Evolutionary conservation across 2,797 vertebrate genomes (phyloP), one percentile per base, ranked within the genome.

Genomic region (Gymnoscopelus microlampas): DNA sequence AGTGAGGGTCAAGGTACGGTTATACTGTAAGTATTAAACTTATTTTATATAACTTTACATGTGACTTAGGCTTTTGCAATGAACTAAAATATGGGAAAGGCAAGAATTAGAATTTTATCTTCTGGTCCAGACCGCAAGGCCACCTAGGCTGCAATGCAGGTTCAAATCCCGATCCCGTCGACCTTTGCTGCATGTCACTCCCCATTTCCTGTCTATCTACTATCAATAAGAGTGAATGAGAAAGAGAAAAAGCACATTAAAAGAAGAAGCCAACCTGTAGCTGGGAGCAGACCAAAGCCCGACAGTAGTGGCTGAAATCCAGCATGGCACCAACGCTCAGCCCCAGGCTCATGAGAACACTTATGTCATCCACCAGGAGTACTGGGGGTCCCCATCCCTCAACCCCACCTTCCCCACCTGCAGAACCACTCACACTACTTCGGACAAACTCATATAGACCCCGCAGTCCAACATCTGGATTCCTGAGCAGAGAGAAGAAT

Each of bases 271-370:
- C 19, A 7, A 94, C 98, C 97, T 97, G 86, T 3, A 95, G 79
- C 81, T 92, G 86, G 8, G 81, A 88, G 92, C 96, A 97, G 78
- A 98, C 81, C 0, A 68, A 19, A 1, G 90, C 93, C 23, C 92
- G 85, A 91, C 97, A 99, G 90, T 97, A 98, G 78, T 98, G 97
- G 69, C 96, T 84, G 82, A 98, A 97, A 89, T 98, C 96, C 85
- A 97, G 80, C 76, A 95, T 81, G 0, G 94, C 91, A 49, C 90
- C 87, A 0, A 87, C 84, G 0, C 84, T 64, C 49, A 94, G 70
- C 0, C 96, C 97, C 73, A 99, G 92, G 87, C 96, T 96, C 72
- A 97, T 86, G 75, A 99, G 90, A 49, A 97, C 87, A 0, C 95
- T 92, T 32, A 97, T 79, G 81, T 98, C 95, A 0, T 99, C 98